Evolutionary conservation across 2,888 invertebrate genomes (phyloP), one percentile per base, ranked within the genome.

Genomic region (Yponomeuta malinellus): DNA sequence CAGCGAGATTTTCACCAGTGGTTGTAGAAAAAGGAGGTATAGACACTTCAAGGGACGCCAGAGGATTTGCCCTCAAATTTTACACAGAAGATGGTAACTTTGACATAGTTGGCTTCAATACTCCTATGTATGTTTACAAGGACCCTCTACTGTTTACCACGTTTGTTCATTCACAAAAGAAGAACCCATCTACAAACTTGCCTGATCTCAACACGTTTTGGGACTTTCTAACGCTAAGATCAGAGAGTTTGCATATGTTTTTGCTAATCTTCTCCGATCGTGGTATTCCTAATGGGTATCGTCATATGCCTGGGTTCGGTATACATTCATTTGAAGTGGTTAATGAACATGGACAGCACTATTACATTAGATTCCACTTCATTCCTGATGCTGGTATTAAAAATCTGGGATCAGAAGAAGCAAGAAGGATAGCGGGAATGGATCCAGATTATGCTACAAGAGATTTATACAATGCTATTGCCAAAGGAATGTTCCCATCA

Each of bases 241-340:
- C 97, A 0, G 98, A 98, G 86, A 93, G 95, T 5, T 94, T 95
- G n/a, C 97, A 98, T 81, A 97, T 97, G 83, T 93, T 95, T 68
- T 90, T 96, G 85, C 94, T 97, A 81, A 89, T 98, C 73, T 98
- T 97, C 81, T 93, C 96, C 10, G 98, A 98, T 85, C 94, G 97
- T 76, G 98, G 98, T 12, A 96, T 96, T 72, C 98, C 98, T 0
- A 96, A 98, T 81, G 98, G 98, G 9, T 95, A 94, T 84, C 93
- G 97, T 33, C 95, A 95, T 83, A 98, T 98, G 98, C 96, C 98
- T 78, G 98, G 98, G 37, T 98, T 97, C 78, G 97, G 97, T 6
- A 96, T 96, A 0, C 98, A 98, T 82, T 97, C 98, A 0, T 98
- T 95, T 84, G 97, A 97, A 85, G 86, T 98, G 73, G 94, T 97